Base-by-base conservation (phyloP, 2,888 invertebrate species). In the Microplitis deprimator region DNA sequence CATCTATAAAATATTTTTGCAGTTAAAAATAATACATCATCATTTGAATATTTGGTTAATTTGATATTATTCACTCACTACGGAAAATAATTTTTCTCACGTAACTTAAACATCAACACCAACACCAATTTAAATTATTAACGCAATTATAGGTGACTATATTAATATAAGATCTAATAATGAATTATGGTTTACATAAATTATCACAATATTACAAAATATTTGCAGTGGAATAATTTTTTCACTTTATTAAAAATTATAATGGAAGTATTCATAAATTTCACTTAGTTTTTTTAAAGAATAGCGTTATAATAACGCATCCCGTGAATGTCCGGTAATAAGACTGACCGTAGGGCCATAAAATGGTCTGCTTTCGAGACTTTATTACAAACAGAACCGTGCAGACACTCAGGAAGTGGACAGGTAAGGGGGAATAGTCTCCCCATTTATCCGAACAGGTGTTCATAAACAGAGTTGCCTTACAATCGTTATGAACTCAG, bases 361-460 rank as follows among this genome's bases (percentile, higher is more conserved):
- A 68, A 74, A 74, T 70, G 77, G 77, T 77, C 77, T 77, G 74
- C 77, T 70, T 74, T 77, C 68, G 64, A 68, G 77, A 60, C 68
- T 60, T 60, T 75, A 77, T 67, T 71, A 77, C 74, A 77, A 77
- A 77, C 77, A 77, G 64, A 71, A 71, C 72, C 16, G 67, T 41
- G 41, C 73, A 75, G 71, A 74, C 71, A 67, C 71, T 74, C 77
- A 77, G 77, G 77, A 77, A 77, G 74, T 77, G 77, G 67, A 74
- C 77, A 71, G 77, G 65, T 69, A 77, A 77, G 74, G 74, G 74
- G 77, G 77, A 74, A 77, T 71, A 70, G 39, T 64, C 74, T 71
- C 71, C 77, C 77, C 74, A 77, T 74, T 65, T 74, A 65, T 70
- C 20, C 70, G 74, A 77, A 77, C 77, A 77, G 77, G 77, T 77